Conservation (phyloP, 1,140 invertebrate species). For the Hylaeus anthracinus region DNA sequence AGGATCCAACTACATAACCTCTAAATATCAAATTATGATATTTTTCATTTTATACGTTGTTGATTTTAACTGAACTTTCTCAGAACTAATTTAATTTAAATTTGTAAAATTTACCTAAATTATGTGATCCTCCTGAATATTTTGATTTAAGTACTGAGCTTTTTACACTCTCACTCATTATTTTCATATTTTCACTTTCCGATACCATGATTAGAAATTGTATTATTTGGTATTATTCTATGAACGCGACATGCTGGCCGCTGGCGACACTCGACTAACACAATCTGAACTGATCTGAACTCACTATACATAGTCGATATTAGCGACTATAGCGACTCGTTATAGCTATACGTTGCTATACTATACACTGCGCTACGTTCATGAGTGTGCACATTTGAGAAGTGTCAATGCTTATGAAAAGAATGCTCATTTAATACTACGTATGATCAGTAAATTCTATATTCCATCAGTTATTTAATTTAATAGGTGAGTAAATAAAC, state of each 20-base stretch:
- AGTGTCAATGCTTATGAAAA: slow-evolving; percentile 59
- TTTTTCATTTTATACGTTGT: background rate
- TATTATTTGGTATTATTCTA: too few relatives aligned
- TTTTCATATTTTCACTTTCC: background rate
- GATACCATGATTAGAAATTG: background rate
- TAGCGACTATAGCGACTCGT: too few relatives aligned
- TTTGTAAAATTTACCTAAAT: slow-evolving; percentile 78
- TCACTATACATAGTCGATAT: too few relatives aligned
- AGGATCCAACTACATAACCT: slow-evolving; percentile 8
- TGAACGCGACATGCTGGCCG: too few relatives aligned
- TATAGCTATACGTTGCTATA: background rate
- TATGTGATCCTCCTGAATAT: slow-evolving; percentile 81
- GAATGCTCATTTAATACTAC: slow-evolving; percentile 38
- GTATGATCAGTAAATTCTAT: slow-evolving; percentile 7
- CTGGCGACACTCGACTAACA: too few relatives aligned
- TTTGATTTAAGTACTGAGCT: slow-evolving; percentile 71
- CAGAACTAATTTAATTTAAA: background rate
- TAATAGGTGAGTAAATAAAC: slow-evolving; percentile 23
- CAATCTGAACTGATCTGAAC: too few relatives aligned
- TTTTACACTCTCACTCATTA: slow-evolving; percentile 29
- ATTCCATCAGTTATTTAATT: background rate
- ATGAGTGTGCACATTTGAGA: slow-evolving; percentile 76
- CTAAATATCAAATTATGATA: background rate
- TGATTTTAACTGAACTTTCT: background rate
- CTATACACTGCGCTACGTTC: slow-evolving; percentile 53